phyloP scores from a whole-genome alignment of 2,113 vertebrate species.

The Tupaia chinensis region DNA sequence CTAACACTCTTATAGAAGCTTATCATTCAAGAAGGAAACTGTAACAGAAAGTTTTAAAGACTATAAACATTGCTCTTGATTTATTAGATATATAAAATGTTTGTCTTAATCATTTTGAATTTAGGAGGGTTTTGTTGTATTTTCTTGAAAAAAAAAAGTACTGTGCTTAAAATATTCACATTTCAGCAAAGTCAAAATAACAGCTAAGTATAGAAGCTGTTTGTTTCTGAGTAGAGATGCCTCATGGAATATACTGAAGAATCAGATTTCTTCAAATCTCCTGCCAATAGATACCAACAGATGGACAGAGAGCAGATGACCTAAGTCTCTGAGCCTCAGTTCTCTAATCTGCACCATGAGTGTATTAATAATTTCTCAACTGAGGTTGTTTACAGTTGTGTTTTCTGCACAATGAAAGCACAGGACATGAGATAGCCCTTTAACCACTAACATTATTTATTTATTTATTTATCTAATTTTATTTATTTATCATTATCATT shows the following conservation, averaged over 20 bases:
- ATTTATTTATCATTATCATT: too few species aligned
- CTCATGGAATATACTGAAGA: not conserved
- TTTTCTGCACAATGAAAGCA: not conserved
- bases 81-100: constrained; percentile 7
- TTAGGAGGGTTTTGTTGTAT: constrained; percentile 10
- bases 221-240: not conserved
- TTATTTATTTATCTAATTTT: too few species aligned
- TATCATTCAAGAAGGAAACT: constrained; percentile 52
- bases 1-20: constrained; percentile 16
- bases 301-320: not conserved
- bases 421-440: not conserved
- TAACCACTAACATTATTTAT: not conserved
- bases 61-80: constrained; percentile 63
- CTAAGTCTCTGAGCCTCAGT: not conserved
- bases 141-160: constrained; percentile 38
- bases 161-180: constrained; percentile 42
- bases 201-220: not conserved
- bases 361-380: not conserved
- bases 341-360: not conserved
- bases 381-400: not conserved
- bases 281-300: not conserved
- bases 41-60: constrained; percentile 34
- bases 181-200: constrained; percentile 22
- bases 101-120: constrained; percentile 49
- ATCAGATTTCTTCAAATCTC: not conserved